These are phyloP conservation scores for Trissoscelio sp. DNA, from an alignment of 2,888 invertebrate genomes.

Conservation along the genomic window DNA sequence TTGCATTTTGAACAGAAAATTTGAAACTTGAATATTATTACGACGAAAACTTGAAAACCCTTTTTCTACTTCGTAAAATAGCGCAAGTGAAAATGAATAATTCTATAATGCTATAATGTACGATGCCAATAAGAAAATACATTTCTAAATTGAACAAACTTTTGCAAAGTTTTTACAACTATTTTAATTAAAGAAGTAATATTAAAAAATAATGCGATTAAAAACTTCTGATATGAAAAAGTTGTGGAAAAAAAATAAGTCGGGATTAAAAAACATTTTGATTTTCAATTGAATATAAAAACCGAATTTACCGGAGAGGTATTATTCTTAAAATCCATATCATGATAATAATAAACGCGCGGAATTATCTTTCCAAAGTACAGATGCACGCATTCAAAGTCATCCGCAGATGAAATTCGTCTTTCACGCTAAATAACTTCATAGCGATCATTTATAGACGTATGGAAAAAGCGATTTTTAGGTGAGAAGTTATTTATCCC, in stretches of 20 bases:
- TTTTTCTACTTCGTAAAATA: slow-evolving; percentile 1
- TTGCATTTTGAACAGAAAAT: slow-evolving; percentile 34
- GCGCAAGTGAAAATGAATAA: slow-evolving; percentile 4
- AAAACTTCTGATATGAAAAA: no score
- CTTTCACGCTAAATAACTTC: slow-evolving; percentile 21
- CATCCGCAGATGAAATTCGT: slow-evolving; percentile 12
- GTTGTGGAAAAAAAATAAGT: no score
- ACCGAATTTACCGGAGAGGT: no score
- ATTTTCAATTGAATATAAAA: no score
- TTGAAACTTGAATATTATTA: not conserved
- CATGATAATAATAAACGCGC: not conserved
- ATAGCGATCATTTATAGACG: slow-evolving; percentile 15
- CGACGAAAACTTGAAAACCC: not conserved
- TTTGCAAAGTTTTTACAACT: no score
- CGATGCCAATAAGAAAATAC: no score
- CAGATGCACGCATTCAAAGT: not conserved
- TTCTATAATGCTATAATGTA: no score
- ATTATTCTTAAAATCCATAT: not conserved
- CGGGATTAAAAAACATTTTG: no score
- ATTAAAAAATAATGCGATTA: no score
- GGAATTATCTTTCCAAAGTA: not conserved
- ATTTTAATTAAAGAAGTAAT: no score
- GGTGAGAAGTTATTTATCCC: slow-evolving; percentile 38
- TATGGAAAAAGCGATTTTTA: slow-evolving; percentile 21
- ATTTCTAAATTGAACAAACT: no score